phyloP scores from a whole-genome alignment of 2,888 invertebrate genomes.

The Sycophila texana region DNA sequence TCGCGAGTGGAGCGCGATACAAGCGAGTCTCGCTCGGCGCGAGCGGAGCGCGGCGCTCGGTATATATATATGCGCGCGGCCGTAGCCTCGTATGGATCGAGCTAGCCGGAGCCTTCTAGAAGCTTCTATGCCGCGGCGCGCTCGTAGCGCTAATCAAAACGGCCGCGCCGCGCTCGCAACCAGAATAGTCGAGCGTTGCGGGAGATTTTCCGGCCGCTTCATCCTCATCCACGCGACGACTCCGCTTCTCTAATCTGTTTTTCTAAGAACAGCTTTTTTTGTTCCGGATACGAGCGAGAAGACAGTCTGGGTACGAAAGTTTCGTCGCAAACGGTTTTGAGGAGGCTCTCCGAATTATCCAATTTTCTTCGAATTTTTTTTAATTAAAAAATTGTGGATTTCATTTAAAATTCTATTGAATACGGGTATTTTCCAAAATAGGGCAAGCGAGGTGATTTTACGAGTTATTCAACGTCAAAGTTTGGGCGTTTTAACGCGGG shows the following conservation, averaged over 20 bases:
- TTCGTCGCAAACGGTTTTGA: background rate
- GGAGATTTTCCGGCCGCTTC: background rate
- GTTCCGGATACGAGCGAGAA: background rate
- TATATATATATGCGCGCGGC: no score
- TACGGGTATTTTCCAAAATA: no score
- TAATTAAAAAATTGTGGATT: no score
- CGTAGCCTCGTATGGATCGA: conserved; percentile 28
- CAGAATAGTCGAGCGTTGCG: background rate
- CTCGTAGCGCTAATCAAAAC: background rate
- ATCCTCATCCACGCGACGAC: background rate
- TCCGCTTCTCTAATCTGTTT: background rate
- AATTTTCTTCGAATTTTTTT: no score
- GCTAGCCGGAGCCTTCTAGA: conserved; percentile 16
- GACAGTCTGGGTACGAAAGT: background rate
- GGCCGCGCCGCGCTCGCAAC: background rate
- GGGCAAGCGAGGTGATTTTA: no score
- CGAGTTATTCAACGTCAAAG: no score
- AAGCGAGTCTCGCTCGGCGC: background rate
- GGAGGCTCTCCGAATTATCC: no score
- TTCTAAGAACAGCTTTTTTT: background rate
- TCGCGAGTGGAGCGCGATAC: background rate
- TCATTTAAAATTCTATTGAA: no score
- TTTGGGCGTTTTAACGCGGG: no score
- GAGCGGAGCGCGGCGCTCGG: conserved; percentile 4
- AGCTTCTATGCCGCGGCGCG: background rate